These are phyloP conservation scores for Trachemys scripta DNA, from an alignment of 2,113 vertebrate species.

Conservation along the genomic window DNA sequence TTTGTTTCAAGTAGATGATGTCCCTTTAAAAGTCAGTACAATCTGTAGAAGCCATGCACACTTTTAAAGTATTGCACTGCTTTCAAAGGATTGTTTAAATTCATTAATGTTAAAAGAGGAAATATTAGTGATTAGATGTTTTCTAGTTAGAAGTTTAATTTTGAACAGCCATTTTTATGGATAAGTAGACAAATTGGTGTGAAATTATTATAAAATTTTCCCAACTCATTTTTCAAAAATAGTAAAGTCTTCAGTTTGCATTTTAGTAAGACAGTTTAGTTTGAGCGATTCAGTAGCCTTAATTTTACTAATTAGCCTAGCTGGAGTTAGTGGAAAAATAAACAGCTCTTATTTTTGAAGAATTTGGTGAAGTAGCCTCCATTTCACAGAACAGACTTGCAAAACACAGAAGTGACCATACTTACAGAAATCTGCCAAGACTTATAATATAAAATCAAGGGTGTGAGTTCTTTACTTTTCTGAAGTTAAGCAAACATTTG, in stretches of 20 bases:
- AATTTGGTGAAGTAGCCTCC: not conserved
- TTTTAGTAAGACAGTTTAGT: not conserved
- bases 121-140: not conserved
- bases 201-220: not conserved
- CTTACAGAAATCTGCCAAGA: not conserved
- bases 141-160: not conserved
- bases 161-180: not conserved
- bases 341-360: not conserved
- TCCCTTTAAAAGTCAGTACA: not conserved
- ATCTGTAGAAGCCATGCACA: not conserved
- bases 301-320: accelerated
- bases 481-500: conserved; percentile 35
- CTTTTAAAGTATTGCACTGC: not conserved
- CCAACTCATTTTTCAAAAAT: not conserved
- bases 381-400: not conserved
- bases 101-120: not conserved
- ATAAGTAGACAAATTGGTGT: not conserved
- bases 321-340: not conserved
- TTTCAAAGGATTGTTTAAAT: not conserved
- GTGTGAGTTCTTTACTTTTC: conserved; percentile 44
- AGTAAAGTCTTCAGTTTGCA: not conserved
- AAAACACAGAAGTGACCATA: not conserved
- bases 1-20: not conserved
- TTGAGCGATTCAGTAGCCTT: not conserved
- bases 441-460: conserved; percentile 1